phyloP scores from a whole-genome alignment of 2,797 vertebrate genomes.

The Liparis tanakae region DNA sequence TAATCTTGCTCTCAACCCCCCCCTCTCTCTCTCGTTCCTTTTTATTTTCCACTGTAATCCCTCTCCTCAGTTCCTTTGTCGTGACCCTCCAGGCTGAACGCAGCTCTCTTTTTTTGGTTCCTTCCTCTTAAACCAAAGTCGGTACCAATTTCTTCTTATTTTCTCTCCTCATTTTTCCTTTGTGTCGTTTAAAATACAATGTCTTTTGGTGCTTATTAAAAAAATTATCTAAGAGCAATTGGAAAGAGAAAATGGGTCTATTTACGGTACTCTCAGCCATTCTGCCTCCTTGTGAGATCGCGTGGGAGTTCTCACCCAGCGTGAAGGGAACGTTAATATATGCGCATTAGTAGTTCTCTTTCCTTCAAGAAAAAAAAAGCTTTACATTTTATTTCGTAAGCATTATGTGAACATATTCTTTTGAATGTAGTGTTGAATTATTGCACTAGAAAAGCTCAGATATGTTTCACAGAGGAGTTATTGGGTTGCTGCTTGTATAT shows the following conservation, averaged over 20 bases:
- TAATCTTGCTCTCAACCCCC: constrained; percentile 54
- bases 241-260: constrained; percentile 39
- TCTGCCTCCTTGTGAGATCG: constrained; percentile 16
- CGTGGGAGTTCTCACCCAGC: constrained; percentile 18
- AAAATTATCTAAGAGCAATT: constrained; percentile 47
- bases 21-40: constrained; percentile 5
- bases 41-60: constrained; percentile 65
- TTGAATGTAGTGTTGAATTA: background rate
- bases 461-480: background rate
- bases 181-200: constrained; percentile 41
- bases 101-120: constrained; percentile 17
- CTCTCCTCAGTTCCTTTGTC: constrained; percentile 46
- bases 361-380: background rate
- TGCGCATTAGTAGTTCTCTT: constrained; percentile 6
- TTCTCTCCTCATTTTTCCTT: constrained; percentile 26
- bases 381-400: background rate
- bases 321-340: constrained; percentile 25
- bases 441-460: background rate
- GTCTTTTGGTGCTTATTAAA: constrained; percentile 50
- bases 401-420: constrained; percentile 7
- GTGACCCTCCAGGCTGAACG: constrained; percentile 56
- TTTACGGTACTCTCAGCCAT: constrained; percentile 40
- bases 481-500: background rate
- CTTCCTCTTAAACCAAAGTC: constrained; percentile 35
- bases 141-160: constrained; percentile 6